Percentiles rank a stretch among this genome's conserved stretches.
phyloP scores from a whole-genome alignment of 2,888 invertebrate genomes.

The Epistrophe grossulariae region DNA sequence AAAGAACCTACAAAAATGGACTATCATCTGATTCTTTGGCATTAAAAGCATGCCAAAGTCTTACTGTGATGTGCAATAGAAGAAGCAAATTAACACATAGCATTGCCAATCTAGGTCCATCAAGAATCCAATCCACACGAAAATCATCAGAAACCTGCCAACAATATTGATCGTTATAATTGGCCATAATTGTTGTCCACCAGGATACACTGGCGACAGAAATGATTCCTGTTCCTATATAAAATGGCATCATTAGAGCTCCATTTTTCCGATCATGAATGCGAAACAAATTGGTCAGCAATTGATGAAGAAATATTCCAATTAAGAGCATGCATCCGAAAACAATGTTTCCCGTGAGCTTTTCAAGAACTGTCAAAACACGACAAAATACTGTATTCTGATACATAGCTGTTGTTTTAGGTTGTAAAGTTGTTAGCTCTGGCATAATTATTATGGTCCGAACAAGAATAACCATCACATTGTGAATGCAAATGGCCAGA shows the following conservation, averaged over 20 bases:
- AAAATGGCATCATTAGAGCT: constrained; percentile 84
- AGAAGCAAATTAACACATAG: constrained; percentile 86
- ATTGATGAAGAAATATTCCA: constrained; percentile 87
- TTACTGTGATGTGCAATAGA: constrained; percentile 87
- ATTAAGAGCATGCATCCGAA: constrained; percentile 89
- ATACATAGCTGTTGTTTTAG: constrained; percentile 84
- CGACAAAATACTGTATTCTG: constrained; percentile 85
- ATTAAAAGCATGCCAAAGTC: constrained; percentile 87
- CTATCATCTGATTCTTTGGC: constrained; percentile 63
- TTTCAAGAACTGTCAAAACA: constrained; percentile 85
- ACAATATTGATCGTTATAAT: constrained; percentile 85
- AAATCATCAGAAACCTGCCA: constrained; percentile 86
- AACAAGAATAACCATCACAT: constrained; percentile 85
- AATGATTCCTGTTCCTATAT: constrained; percentile 83
- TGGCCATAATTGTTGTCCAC: constrained; percentile 85
- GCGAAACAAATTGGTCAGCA: constrained; percentile 87
- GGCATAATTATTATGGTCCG: constrained; percentile 85
- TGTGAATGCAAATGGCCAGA: constrained; percentile 86
- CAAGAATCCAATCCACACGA: constrained; percentile 86
- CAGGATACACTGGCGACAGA: constrained; percentile 85
- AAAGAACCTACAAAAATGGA: constrained; percentile 68
- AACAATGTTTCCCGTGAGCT: constrained; percentile 86
- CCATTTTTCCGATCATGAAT: constrained; percentile 80
- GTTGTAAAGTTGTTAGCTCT: constrained; percentile 84
- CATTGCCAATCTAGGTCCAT: constrained; percentile 86